Base-by-base conservation (phyloP, 2,797 vertebrate genomes). In the Spinibarbus caldwelli region DNA sequence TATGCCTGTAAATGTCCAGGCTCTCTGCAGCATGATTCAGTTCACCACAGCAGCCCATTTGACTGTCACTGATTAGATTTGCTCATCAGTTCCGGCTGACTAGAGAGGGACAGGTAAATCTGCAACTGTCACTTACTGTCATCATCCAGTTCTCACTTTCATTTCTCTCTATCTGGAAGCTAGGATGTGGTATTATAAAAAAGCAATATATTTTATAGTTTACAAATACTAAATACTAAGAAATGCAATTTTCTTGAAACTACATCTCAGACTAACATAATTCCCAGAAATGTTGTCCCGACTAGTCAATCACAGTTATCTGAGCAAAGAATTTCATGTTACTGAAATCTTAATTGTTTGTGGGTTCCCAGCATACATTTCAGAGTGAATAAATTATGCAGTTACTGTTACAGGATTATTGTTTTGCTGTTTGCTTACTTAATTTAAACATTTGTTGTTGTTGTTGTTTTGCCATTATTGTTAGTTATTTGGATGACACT, bases 121-220 rank as follows among this genome's bases (percentile, higher is more conserved):
- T 59, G 34, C 23, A 78, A 78, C 75, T 26, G 52, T 78, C 52
- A 59, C 75, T 57, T 76, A 38, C 34, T 59, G 75, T 2, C 72
- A 75, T 49, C 71, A 49, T 75, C 29, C 19, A 52, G 31, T 34
- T 75, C 10, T 73, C 70, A 5, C 72, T 49, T 47, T 6, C 12
- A 77, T 36, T 38, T 76, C 11, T 19, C 31, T 75, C 19, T 75
- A 38, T 54, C n/a, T n/a, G 31, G 31, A 19, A 76, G 49, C n/a
- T 2, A 36, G 29, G 47, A 23, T 11, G 5, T 29, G 59, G 26
- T 29, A 7, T 64, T 31, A 64, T 64, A 54, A 62, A 62, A 62
- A 29, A 29, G 8, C 54, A 62, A 12, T 26, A 26, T 26, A 26
- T 26, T 12, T 59, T 59, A 26, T 11, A 26, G n/a, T 26, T 59